Percentiles rank a stretch among this genome's conserved stretches.
Conservation (phyloP, 2,113 vertebrate species). For the Buteo buteo region DNA sequence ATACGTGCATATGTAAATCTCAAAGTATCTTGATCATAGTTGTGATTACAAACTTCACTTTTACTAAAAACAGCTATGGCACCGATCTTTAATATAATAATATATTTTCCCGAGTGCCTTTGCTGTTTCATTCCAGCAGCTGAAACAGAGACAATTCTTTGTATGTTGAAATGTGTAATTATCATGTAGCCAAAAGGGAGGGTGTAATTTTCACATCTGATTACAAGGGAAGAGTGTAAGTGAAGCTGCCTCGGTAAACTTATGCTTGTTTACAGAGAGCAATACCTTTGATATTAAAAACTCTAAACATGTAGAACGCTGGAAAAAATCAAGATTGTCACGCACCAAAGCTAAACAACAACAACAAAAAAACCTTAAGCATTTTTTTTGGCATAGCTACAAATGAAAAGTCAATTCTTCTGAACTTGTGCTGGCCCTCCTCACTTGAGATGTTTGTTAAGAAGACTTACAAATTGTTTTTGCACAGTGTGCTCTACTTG, state of each 20-base stretch:
- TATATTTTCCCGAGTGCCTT: slow-evolving; percentile 73
- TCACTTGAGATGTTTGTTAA: slow-evolving; percentile 42
- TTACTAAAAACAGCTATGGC: slow-evolving; percentile 65
- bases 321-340: slow-evolving; percentile 60
- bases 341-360: slow-evolving; percentile 36
- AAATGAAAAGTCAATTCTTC: slow-evolving; percentile 55
- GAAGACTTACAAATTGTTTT: slow-evolving; percentile 28
- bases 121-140: slow-evolving; percentile 74
- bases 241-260: slow-evolving; percentile 75
- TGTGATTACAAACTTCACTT: slow-evolving; percentile 68
- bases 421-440: slow-evolving; percentile 25
- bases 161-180: slow-evolving; percentile 88
- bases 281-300: slow-evolving; percentile 82
- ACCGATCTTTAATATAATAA: slow-evolving; percentile 77
- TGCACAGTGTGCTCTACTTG: not conserved
- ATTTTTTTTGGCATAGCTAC: slow-evolving; percentile 47
- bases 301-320: slow-evolving; percentile 60
- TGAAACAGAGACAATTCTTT: slow-evolving; percentile 83
- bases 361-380: not conserved
- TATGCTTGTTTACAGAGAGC: slow-evolving; percentile 82
- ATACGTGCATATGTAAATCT: slow-evolving; percentile 29
- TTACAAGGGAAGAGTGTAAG: slow-evolving; percentile 86
- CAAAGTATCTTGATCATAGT: slow-evolving; percentile 61
- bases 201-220: slow-evolving; percentile 92
- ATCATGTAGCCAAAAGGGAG: slow-evolving; percentile 89